Evolutionary conservation across 2,797 vertebrate genomes (phyloP).

Genomic region (Halcyon smyrnensis): DNA sequence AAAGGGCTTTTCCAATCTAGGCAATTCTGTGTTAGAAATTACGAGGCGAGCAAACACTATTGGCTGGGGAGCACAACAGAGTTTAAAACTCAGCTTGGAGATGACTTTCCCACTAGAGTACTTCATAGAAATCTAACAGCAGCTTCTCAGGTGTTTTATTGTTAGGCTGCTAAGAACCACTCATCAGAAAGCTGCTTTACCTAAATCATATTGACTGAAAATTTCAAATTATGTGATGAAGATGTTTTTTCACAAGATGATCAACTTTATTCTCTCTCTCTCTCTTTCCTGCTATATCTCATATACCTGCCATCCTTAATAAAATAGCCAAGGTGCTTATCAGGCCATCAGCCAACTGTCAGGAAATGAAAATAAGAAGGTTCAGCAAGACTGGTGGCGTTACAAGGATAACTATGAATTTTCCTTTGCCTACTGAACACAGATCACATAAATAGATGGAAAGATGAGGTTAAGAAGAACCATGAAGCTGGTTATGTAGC

Average conservation of each 20-base stretch:
- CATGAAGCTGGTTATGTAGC: not conserved
- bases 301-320: not conserved
- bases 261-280: not conserved
- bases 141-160: not conserved
- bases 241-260: not conserved
- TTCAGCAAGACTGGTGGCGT: not conserved
- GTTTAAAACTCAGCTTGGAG: not conserved
- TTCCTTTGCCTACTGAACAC: not conserved
- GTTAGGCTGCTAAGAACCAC: not conserved
- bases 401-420: not conserved
- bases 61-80: not conserved
- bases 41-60: not conserved
- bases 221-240: not conserved
- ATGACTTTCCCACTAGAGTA: not conserved
- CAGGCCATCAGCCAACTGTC: not conserved
- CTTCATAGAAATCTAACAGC: not conserved
- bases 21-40: not conserved
- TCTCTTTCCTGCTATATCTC: not conserved
- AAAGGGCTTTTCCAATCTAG: too few species aligned
- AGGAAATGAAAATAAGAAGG: not conserved
- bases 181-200: not conserved
- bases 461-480: not conserved
- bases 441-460: not conserved
- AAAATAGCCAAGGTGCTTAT: not conserved
- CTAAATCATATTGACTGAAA: not conserved